A percentile compares a stretch with the other conserved stretches of the same genome.
phyloP scores from a whole-genome alignment of 2,113 vertebrate species.

The Platichthys flesus region DNA sequence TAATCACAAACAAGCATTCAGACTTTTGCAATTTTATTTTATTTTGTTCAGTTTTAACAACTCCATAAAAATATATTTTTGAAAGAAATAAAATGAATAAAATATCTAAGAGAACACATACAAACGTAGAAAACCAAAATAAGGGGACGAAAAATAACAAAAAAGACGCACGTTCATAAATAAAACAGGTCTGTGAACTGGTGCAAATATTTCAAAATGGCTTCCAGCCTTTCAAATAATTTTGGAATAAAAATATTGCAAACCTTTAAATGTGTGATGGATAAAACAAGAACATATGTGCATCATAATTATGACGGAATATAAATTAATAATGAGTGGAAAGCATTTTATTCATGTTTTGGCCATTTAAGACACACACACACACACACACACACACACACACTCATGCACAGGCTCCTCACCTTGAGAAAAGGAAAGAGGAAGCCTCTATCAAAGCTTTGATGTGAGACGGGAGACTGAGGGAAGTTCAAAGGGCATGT shows the following conservation, averaged over 20 bases:
- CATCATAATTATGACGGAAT: slow-evolving; percentile 8
- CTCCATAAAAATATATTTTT: background rate
- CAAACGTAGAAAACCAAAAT: background rate
- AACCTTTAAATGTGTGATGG: background rate
- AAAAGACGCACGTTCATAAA: background rate
- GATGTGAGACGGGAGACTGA: slow-evolving; percentile 68
- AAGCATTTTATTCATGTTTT: slow-evolving; percentile 18
- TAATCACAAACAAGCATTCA: background rate
- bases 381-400: background rate
- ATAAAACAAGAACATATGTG: background rate
- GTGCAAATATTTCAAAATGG: background rate
- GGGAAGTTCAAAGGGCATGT: slow-evolving; percentile 73
- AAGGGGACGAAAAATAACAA: background rate
- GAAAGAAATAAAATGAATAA: background rate
- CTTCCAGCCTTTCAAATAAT: background rate
- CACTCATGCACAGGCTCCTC: slow-evolving; percentile 46
- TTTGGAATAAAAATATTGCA: background rate
- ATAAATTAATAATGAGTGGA: background rate
- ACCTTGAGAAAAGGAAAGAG: slow-evolving; percentile 74
- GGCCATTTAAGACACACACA: slow-evolving; percentile 4
- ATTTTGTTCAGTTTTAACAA: background rate
- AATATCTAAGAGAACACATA: background rate
- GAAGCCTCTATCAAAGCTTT: slow-evolving; percentile 71
- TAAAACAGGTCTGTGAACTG: slow-evolving; percentile 16
- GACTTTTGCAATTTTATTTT: background rate